Evolutionary conservation across 2,113 vertebrate genomes (phyloP).

Genomic region (Epinephelus fuscoguttatus): DNA sequence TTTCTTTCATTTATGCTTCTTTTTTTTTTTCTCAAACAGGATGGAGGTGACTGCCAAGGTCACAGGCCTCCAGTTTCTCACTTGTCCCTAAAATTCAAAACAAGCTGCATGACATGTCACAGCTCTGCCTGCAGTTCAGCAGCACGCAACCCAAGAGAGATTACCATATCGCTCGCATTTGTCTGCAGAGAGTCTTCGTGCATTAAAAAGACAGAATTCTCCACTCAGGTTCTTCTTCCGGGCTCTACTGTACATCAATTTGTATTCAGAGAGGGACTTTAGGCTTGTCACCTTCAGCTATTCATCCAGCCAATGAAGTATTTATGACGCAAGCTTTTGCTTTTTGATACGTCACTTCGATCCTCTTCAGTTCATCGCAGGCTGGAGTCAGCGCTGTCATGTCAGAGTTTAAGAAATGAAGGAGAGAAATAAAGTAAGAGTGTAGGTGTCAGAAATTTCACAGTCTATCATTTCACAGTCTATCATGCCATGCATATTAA

Average conservation of each 20-base stretch:
- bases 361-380: conserved; percentile 35
- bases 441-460: conserved; percentile 44
- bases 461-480: conserved; percentile 41
- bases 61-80: conserved; percentile 55
- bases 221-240: conserved; percentile 60
- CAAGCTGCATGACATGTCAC: conserved; percentile 57
- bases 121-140: conserved; percentile 55
- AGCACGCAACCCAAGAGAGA: conserved; percentile 64
- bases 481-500: conserved; percentile 50
- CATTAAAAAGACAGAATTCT: conserved; percentile 77
- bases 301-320: conserved; percentile 76
- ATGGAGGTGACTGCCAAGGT: conserved; percentile 67
- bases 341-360: conserved; percentile 61
- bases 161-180: conserved; percentile 67
- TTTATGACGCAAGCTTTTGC: conserved; percentile 73
- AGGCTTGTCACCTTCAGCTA: conserved; percentile 70
- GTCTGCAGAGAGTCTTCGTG: conserved; percentile 68
- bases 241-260: conserved; percentile 66
- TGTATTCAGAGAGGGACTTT: conserved; percentile 70
- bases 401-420: conserved; percentile 63
- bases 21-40: background rate
- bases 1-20: background rate
- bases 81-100: conserved; percentile 70
- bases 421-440: conserved; percentile 42
- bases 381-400: conserved; percentile 29